Conservation (phyloP, 2,888 invertebrate genomes). For the Plagodis dolabraria region DNA sequence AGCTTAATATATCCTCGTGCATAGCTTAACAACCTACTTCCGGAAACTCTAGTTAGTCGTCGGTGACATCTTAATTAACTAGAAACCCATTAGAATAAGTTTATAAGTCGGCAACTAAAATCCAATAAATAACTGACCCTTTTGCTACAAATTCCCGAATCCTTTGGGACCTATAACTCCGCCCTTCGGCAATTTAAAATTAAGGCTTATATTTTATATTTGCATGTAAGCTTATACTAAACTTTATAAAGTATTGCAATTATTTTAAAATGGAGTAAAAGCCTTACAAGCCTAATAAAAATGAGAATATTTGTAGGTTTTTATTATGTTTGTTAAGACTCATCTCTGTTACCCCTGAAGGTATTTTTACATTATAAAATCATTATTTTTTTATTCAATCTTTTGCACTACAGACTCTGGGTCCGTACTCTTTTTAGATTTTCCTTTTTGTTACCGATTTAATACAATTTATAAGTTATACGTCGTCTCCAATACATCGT, state of each 20-base stretch:
- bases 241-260: neutral
- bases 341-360: no score
- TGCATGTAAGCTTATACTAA: neutral
- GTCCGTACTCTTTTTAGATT: no score
- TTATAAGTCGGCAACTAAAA: constrained; percentile 51
- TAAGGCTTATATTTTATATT: constrained; percentile 29
- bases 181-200: constrained; percentile 59
- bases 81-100: constrained; percentile 39
- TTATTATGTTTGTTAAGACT: neutral
- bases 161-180: constrained; percentile 59
- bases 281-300: no score
- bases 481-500: no score
- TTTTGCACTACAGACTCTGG: no score
- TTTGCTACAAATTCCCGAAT: constrained; percentile 62
- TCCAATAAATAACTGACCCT: constrained; percentile 55
- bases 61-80: constrained; percentile 32
- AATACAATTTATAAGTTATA: no score
- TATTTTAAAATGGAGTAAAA: no score
- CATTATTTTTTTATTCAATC: no score
- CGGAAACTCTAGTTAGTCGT: constrained; percentile 11
- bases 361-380: no score
- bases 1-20: constrained; percentile 8
- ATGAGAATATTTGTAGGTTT: neutral
- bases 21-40: constrained; percentile 11
- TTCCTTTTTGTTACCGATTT: no score